A percentile compares a stretch with the other conserved stretches of the same genome.
These are phyloP conservation scores for Pampus argenteus DNA, from an alignment of 2,797 vertebrate genomes.

Conservation along the genomic window DNA sequence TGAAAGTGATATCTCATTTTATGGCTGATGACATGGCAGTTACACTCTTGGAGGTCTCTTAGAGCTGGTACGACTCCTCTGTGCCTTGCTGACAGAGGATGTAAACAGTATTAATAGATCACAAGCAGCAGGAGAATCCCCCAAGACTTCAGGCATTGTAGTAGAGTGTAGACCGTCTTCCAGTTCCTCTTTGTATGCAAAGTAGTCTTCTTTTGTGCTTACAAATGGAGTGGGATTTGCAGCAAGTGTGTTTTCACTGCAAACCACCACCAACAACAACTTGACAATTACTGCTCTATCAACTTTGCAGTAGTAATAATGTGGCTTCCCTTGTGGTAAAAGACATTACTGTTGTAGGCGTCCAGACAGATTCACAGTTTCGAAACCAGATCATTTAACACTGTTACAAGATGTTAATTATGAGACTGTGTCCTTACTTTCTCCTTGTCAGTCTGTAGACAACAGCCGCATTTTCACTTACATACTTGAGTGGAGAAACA, in stretches of 20 bases:
- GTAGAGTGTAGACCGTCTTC: constrained; percentile 47
- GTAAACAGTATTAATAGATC: constrained; percentile 78
- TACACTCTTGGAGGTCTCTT: constrained; percentile 62
- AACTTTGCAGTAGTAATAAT: background rate
- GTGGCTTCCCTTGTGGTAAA: background rate
- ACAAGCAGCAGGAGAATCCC: constrained; percentile 68
- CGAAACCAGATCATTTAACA: constrained; percentile 7
- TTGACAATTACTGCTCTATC: background rate
- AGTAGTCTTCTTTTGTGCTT: constrained; percentile 60
- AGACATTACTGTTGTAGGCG: constrained; percentile 17
- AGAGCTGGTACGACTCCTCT: constrained; percentile 39
- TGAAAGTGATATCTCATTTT: constrained; percentile 53
- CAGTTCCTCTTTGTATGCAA: constrained; percentile 78
- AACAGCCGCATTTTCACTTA: constrained; percentile 33
- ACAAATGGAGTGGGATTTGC: constrained; percentile 43
- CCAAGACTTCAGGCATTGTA: constrained; percentile 64
- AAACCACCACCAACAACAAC: background rate
- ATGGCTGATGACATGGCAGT: constrained; percentile 57
- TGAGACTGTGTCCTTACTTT: constrained; percentile 39
- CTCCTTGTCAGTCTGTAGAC: constrained; percentile 18
- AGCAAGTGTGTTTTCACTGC: constrained; percentile 16
- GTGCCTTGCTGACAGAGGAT: constrained; percentile 60
- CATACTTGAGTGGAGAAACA: constrained; percentile 5
- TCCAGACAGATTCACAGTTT: constrained; percentile 21
- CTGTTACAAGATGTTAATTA: constrained; percentile 43